phyloP scores from a whole-genome alignment of 2,888 invertebrate genomes.

The Malacosoma neustria region DNA sequence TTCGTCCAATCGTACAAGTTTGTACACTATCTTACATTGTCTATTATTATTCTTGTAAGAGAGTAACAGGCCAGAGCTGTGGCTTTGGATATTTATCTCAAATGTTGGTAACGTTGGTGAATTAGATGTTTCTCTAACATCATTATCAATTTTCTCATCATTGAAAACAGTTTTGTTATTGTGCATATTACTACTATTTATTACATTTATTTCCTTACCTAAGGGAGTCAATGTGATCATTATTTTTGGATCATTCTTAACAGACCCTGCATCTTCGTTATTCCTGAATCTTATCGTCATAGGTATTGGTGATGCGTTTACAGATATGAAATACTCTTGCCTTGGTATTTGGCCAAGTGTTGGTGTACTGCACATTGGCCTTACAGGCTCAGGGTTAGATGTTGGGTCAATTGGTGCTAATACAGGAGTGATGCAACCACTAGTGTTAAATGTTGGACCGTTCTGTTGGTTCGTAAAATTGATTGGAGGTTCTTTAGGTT shows the following conservation, averaged over 20 bases:
- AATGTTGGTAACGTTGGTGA: no score
- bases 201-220: neutral
- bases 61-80: no score
- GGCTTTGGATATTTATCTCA: no score
- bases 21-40: no score
- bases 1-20: no score
- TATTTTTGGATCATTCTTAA: neutral
- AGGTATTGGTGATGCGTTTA: conserved; percentile 15
- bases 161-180: no score
- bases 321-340: no score
- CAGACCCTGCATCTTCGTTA: conserved; percentile 6
- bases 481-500: neutral
- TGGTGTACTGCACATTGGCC: no score
- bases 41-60: no score
- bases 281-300: conserved; percentile 18
- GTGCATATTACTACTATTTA: no score
- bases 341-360: neutral
- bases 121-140: no score
- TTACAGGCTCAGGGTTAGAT: conserved; percentile 14
- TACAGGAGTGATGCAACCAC: conserved; percentile 14
- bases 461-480: neutral
- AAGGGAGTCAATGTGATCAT: neutral
- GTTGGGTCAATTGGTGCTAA: conserved; percentile 23
- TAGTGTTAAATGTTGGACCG: conserved; percentile 4
- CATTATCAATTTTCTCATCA: no score